Conservation (phyloP, 2,888 invertebrate species). For the Julus scanicus region DNA sequence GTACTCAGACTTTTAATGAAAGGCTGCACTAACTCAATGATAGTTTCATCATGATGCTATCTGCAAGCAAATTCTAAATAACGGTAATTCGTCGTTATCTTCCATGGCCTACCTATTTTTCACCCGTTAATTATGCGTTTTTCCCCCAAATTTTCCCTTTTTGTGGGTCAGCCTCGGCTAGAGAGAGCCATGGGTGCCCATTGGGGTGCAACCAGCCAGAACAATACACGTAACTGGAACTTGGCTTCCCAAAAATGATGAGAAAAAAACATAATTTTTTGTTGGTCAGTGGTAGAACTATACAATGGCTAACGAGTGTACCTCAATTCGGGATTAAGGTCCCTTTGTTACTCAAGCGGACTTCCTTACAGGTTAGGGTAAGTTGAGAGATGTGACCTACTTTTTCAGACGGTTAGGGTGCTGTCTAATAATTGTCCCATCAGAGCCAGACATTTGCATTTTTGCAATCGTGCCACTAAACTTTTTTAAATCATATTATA, state of each 20-base stretch:
- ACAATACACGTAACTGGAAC: background rate
- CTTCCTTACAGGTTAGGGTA: background rate
- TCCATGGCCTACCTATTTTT: background rate
- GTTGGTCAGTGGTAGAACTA: background rate
- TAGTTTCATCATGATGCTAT: background rate
- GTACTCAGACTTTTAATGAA: background rate
- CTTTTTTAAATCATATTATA: too few species aligned
- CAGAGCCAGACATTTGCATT: too few species aligned
- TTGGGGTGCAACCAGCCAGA: constrained; percentile 7
- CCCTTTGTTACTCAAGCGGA: background rate
- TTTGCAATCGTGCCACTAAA: too few species aligned
- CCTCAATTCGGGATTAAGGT: background rate
- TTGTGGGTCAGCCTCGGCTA: background rate
- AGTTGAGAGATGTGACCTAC: background rate
- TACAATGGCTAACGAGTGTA: background rate
- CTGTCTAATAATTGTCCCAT: background rate
- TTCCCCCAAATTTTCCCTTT: background rate
- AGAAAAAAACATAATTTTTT: background rate
- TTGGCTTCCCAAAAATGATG: background rate
- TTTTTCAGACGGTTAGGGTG: background rate
- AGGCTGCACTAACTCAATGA: background rate
- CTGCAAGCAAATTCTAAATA: constrained; percentile 12
- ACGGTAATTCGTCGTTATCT: background rate
- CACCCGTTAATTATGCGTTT: constrained; percentile 2
- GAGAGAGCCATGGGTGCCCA: constrained; percentile 14